A percentile compares a stretch with the other conserved stretches of the same genome.
Evolutionary conservation across 2,113 vertebrate species (phyloP).

Genomic region (Toxostoma redivivum): DNA sequence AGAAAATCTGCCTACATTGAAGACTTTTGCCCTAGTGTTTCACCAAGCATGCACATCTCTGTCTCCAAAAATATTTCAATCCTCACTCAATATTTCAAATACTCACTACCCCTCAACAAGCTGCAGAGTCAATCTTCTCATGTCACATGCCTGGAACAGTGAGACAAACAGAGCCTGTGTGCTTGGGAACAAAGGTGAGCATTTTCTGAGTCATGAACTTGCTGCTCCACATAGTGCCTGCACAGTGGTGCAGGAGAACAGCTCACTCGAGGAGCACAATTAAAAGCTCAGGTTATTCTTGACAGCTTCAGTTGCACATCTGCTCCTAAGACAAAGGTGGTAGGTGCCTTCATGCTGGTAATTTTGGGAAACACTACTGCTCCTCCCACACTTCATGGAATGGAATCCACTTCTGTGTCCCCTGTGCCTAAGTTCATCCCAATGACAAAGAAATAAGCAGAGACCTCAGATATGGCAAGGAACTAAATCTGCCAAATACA

Average conservation of each 20-base stretch:
- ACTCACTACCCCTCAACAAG: neutral
- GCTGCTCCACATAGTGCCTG: neutral
- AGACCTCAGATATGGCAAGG: neutral
- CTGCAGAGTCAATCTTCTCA: neutral
- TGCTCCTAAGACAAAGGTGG: neutral
- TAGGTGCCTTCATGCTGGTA: neutral
- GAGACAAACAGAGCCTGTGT: neutral
- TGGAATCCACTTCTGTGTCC: neutral
- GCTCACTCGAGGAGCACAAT: neutral
- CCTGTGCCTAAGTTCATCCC: neutral
- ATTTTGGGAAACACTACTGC: neutral
- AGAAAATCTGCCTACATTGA: conserved; percentile 16
- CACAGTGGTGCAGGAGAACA: neutral
- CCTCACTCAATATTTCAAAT: no score
- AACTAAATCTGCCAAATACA: neutral
- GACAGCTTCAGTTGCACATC: neutral
- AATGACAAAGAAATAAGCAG: neutral
- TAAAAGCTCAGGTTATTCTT: neutral
- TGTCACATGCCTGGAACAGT: neutral
- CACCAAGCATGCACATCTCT: neutral
- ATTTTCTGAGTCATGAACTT: neutral
- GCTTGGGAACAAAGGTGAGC: neutral
- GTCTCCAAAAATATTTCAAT: neutral
- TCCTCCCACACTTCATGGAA: neutral
- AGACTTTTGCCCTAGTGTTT: conserved; percentile 17